Evolutionary conservation across 2,113 vertebrate species (phyloP).

Genomic region (Oxyura jamaicensis): DNA sequence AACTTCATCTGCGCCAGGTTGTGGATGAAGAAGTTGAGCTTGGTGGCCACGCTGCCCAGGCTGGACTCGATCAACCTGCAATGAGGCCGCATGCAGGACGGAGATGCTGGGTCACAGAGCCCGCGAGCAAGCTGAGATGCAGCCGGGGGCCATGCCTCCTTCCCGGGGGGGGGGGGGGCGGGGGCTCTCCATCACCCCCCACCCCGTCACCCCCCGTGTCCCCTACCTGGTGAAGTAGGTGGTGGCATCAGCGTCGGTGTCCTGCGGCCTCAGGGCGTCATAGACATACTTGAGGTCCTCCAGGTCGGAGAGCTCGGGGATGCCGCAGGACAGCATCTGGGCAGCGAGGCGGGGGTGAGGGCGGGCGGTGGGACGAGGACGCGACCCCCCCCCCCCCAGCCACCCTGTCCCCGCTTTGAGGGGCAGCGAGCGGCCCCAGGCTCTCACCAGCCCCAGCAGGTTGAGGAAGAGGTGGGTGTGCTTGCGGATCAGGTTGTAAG

Average conservation of each 20-base stretch:
- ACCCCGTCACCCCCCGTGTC: fast-evolving
- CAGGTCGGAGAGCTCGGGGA: conserved; percentile 92
- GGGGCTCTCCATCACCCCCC: background rate
- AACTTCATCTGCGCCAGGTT: conserved; percentile 99
- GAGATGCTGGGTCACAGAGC: background rate
- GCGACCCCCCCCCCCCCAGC: no score
- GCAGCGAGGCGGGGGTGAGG: background rate
- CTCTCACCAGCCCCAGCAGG: conserved; percentile 92
- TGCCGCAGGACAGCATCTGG: conserved; percentile 97
- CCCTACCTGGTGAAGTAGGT: conserved; percentile 95
- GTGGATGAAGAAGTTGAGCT: conserved; percentile 99
- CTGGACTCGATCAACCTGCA: conserved; percentile 95
- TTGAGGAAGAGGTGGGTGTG: conserved; percentile 98
- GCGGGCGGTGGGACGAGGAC: fast-evolving
- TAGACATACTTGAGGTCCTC: conserved; percentile 97
- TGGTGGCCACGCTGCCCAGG: conserved; percentile 97
- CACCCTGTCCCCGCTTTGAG: no score
- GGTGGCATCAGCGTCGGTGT: conserved; percentile 93
- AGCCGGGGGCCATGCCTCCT: fast-evolving
- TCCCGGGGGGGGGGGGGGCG: no score
- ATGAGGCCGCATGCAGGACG: fast-evolving
- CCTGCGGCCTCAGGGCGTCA: conserved; percentile 92
- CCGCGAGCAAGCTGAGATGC: fast-evolving
- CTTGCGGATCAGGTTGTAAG: conserved; percentile 98
- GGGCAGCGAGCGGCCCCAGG: fast-evolving